A percentile compares a stretch with the other conserved stretches of the same genome.
Conservation (phyloP, 2,113 vertebrate genomes). For the Myrmecobius fasciatus region DNA sequence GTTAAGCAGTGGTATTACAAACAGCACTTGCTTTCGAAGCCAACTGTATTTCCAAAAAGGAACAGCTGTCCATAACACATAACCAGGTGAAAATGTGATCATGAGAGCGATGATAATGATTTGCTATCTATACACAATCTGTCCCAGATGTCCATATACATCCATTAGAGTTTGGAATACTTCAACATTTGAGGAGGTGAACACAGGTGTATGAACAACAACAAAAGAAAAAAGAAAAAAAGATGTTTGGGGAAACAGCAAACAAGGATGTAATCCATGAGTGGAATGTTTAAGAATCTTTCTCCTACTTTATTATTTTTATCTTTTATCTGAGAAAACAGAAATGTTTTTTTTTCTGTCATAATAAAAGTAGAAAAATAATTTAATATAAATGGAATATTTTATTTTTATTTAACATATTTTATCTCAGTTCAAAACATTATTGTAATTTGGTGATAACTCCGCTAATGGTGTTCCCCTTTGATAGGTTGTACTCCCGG, state of each 20-base stretch:
- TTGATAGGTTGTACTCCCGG: background rate
- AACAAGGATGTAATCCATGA: constrained; percentile 60
- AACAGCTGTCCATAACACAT: constrained; percentile 63
- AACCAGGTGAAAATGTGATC: constrained; percentile 67
- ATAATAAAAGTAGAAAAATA: background rate
- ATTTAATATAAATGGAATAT: background rate
- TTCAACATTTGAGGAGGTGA: constrained; percentile 68
- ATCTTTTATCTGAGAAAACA: background rate
- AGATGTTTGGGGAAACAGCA: constrained; percentile 49
- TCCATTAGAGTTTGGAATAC: constrained; percentile 51
- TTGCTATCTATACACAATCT: constrained; percentile 54
- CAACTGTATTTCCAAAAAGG: constrained; percentile 66
- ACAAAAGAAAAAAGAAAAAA: constrained; percentile 40
- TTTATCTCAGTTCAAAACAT: background rate
- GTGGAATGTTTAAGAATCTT: constrained; percentile 6
- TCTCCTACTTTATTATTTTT: background rate
- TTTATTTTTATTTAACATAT: background rate
- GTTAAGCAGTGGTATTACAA: constrained; percentile 32
- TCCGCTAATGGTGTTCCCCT: background rate
- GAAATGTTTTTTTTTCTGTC: background rate
- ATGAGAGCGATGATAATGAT: constrained; percentile 54
- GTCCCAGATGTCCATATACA: constrained; percentile 45
- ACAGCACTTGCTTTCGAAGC: constrained; percentile 46
- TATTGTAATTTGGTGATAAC: background rate
- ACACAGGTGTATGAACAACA: constrained; percentile 51